Evolutionary conservation across 2,888 invertebrate genomes (phyloP), one percentile per base, ranked within the genome.

Genomic region (Chrysolina haemoptera): DNA sequence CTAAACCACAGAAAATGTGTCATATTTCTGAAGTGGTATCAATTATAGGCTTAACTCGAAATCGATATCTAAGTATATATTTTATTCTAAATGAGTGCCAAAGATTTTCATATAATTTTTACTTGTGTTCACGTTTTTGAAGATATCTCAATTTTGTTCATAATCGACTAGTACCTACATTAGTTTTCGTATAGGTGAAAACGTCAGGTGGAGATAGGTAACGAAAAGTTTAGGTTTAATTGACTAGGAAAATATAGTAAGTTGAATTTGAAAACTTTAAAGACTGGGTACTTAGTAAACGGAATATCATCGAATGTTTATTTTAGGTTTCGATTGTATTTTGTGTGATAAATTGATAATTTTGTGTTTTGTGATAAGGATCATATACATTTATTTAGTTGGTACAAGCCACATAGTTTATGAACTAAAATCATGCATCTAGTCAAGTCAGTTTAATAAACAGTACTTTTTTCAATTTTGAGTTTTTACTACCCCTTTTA

Each of bases 371-470:
- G 80, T 81, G 80, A 80, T 80, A 78, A 65, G 71, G 68, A 70
- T 71, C 68, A 70, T 70, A 75, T 76, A 72, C 72, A 71, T 72
- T 72, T 65, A 72, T 76, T 74, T 79, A 77, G 74, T 77, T 73
- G 74, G 76, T 79, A 77, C 75, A 70, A 75, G 70, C 74, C 74
- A 76, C 78, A 80, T 77, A 75, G 75, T 77, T 73, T 75, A 77
- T 76, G 74, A 68, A 76, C 71, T 75, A 71, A 73, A 67, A 73
- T 75, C 73, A 75, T 74, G 75, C 70, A 76, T 82, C 82, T 82
- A 82, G 82, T 82, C 82, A 82, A 82, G 82, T 82, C 82, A 82
- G 77, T 80, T 79, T 70, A 79, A 81, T 77, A 80, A 81, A 81
- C 72, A 76, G 74, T 77, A 75, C 67, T 81, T 81, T 79, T 53